Evolutionary conservation across 1,140 invertebrate genomes (phyloP).

Genomic region (Hyposmocoma kahamanoa): DNA sequence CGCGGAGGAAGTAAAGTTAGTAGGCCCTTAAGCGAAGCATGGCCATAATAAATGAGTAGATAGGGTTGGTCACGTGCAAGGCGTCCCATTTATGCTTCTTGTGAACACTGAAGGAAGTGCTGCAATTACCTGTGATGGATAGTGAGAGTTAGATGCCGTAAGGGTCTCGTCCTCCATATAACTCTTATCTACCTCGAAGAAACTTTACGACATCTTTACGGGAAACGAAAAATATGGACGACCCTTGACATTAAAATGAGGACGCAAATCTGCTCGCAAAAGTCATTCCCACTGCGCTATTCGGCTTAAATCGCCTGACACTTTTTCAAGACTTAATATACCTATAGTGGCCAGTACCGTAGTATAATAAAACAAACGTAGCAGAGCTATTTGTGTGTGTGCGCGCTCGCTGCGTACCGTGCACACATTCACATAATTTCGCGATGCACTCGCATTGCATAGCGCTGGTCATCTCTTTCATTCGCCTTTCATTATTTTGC

Average conservation of each 20-base stretch:
- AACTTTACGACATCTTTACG: conserved; percentile 52
- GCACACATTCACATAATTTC: no score
- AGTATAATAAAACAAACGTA: no score
- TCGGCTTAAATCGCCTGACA: no score
- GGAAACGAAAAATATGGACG: conserved; percentile 44
- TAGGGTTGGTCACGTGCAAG: conserved; percentile 40
- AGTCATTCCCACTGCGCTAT: conserved; percentile 10
- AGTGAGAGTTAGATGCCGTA: conserved; percentile 38
- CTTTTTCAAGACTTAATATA: no score
- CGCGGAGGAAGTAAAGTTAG: no score
- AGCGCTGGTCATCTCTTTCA: no score
- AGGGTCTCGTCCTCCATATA: conserved; percentile 38
- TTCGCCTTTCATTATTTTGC: no score
- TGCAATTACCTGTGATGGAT: conserved; percentile 47
- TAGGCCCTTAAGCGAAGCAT: no score
- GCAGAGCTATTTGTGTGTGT: no score
- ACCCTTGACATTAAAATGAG: conserved; percentile 33
- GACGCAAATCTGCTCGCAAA: conserved; percentile 15
- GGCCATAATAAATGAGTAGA: conserved; percentile 32
- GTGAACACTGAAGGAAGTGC: conserved; percentile 40
- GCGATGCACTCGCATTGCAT: no score
- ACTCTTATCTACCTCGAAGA: conserved; percentile 44
- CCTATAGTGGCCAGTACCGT: no score
- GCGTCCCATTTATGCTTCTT: conserved; percentile 42
- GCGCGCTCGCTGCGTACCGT: no score